Conservation (phyloP, 2,888 invertebrate species). For the Drosophila anomalata region DNA sequence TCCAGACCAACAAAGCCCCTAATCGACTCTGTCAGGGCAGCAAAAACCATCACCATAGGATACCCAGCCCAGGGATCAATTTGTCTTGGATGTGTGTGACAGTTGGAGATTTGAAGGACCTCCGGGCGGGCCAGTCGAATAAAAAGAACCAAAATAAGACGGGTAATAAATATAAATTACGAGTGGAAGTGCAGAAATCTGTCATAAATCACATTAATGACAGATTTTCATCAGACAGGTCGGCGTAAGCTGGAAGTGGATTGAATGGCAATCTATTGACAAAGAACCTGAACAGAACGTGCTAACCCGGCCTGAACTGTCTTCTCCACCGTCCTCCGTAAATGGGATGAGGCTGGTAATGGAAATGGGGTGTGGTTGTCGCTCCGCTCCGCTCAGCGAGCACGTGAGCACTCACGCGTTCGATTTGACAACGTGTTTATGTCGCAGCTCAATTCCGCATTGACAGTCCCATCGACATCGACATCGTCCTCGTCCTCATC, state of each 20-base stretch:
- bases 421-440: conserved; percentile 76
- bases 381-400: conserved; percentile 37
- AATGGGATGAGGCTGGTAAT: neutral
- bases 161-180: conserved; percentile 52
- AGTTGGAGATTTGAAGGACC: conserved; percentile 25
- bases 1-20: neutral
- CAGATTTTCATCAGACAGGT: conserved; percentile 46
- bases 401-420: conserved; percentile 71
- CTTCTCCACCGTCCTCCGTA: conserved; percentile 6
- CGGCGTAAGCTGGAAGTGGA: conserved; percentile 37
- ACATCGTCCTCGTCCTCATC: too few relatives aligned
- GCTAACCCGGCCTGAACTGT: conserved; percentile 22
- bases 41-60: conserved; percentile 23
- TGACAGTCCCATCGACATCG: conserved; percentile 64
- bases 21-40: neutral
- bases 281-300: conserved; percentile 28
- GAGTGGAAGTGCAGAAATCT: conserved; percentile 38
- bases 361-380: neutral
- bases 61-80: conserved; percentile 58
- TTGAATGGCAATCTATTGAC: conserved; percentile 45
- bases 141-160: conserved; percentile 25
- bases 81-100: conserved; percentile 39
- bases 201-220: conserved; percentile 58
- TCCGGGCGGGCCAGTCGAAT: neutral
- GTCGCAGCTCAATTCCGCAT: conserved; percentile 74